phyloP scores from a whole-genome alignment of 1,140 invertebrate genomes.

The Scaptomyza hsui region DNA sequence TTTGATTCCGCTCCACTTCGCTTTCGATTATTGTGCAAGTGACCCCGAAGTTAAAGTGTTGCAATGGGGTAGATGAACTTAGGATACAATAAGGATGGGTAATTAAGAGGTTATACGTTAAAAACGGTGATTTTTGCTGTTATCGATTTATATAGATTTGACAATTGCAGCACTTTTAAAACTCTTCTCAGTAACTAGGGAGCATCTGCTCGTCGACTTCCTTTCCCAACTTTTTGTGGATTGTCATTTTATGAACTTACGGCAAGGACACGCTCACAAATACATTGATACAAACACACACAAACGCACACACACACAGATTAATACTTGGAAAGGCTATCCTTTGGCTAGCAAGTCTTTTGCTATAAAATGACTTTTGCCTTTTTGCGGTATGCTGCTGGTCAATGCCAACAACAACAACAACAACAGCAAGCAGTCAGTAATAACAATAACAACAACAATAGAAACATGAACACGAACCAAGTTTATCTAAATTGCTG shows the following conservation, averaged over 20 bases:
- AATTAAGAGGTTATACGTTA: no score
- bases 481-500: conserved; percentile 81
- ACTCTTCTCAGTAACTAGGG: no score
- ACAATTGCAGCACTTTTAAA: no score
- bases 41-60: not conserved
- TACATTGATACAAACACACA: conserved; percentile 10
- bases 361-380: conserved; percentile 68
- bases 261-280: conserved; percentile 53
- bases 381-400: conserved; percentile 69
- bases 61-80: not conserved
- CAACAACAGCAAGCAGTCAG: conserved; percentile 16
- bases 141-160: no score
- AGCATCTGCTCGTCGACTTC: conserved; percentile 13
- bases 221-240: conserved; percentile 23
- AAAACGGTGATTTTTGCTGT: no score
- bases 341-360: conserved; percentile 27
- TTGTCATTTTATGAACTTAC: conserved; percentile 73
- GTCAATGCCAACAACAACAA: conserved; percentile 55
- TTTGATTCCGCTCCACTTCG: conserved; percentile 13
- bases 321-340: conserved; percentile 8
- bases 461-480: conserved; percentile 46
- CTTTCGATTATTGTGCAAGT: conserved; percentile 51
- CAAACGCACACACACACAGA: conserved; percentile 11
- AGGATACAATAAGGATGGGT: no score
- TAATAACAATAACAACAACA: conserved; percentile 30